Conservation (phyloP, 2,888 invertebrate genomes). For the Chalcis sispes region DNA sequence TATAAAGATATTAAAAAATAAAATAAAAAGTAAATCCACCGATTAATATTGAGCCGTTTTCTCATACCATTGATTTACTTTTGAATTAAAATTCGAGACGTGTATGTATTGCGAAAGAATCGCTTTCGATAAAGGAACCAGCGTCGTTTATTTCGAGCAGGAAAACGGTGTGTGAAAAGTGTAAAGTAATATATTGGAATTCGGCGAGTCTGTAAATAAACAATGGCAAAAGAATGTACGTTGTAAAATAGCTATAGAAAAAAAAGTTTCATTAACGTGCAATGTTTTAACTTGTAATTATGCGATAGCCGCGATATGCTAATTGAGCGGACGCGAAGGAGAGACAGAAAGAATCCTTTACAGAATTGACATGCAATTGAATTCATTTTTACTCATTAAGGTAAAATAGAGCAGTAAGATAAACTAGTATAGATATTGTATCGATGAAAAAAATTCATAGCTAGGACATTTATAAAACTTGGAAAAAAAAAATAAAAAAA, state of each 20-base stretch:
- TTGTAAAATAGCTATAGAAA: constrained; percentile 47
- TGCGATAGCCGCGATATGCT: constrained; percentile 7
- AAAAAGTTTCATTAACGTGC: constrained; percentile 33
- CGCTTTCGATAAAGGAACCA: background rate
- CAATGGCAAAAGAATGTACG: constrained; percentile 35
- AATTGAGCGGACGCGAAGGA: constrained; percentile 13
- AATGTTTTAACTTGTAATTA: constrained; percentile 40
- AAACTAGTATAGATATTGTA: too few species aligned
- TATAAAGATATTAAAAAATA: too few species aligned
- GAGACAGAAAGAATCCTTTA: constrained; percentile 23
- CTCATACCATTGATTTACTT: constrained; percentile 9
- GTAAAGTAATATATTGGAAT: too few species aligned
- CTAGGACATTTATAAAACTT: too few species aligned
- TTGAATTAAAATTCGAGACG: too few species aligned
- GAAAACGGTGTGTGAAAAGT: constrained; percentile 33
- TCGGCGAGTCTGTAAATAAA: too few species aligned
- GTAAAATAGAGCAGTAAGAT: background rate
- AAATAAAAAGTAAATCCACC: background rate
- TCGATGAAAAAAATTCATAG: too few species aligned
- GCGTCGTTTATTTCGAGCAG: constrained; percentile 9
- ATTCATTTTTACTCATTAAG: background rate
- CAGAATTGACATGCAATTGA: background rate
- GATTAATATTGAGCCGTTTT: background rate
- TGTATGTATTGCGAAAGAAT: background rate
- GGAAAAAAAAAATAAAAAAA: too few species aligned